Evolutionary conservation across 2,888 invertebrate species (phyloP).

Genomic region (Eristalis pertinax): DNA sequence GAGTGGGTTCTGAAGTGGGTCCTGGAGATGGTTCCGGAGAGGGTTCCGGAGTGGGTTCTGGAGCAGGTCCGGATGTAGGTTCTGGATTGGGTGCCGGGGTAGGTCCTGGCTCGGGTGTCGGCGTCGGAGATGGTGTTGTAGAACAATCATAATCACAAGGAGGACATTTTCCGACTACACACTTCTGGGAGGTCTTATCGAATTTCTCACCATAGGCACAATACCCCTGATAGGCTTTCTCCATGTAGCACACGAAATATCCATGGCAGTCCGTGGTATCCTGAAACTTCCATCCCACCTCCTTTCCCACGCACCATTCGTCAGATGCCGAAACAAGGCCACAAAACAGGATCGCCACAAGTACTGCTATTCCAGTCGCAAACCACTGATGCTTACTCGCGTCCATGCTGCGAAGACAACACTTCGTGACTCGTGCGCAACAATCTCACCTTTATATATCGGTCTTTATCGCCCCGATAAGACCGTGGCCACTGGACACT

Average conservation of each 20-base stretch:
- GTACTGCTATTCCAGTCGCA: background rate
- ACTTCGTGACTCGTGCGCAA: background rate
- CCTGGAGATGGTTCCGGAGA: no score
- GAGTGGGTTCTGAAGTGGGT: no score
- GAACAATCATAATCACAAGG: constrained; percentile 56
- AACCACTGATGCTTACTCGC: background rate
- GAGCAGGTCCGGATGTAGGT: background rate
- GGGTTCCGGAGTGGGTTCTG: background rate
- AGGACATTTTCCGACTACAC: constrained; percentile 68
- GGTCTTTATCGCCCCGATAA: constrained; percentile 19
- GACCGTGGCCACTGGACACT: background rate
- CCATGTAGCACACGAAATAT: constrained; percentile 56
- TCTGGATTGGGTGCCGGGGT: background rate
- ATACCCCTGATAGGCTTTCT: constrained; percentile 9
- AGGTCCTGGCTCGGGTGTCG: background rate
- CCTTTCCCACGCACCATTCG: constrained; percentile 28
- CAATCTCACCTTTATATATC: constrained; percentile 45
- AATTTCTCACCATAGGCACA: constrained; percentile 62
- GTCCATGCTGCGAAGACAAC: background rate
- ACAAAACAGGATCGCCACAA: background rate
- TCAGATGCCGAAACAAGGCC: background rate
- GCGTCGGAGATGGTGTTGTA: background rate
- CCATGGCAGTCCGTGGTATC: constrained; percentile 69
- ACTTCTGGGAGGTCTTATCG: constrained; percentile 8
- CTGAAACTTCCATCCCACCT: constrained; percentile 30